These are phyloP conservation scores for Listronotus bonariensis DNA, from an alignment of 1,140 invertebrate genomes.

Conservation along the genomic window DNA sequence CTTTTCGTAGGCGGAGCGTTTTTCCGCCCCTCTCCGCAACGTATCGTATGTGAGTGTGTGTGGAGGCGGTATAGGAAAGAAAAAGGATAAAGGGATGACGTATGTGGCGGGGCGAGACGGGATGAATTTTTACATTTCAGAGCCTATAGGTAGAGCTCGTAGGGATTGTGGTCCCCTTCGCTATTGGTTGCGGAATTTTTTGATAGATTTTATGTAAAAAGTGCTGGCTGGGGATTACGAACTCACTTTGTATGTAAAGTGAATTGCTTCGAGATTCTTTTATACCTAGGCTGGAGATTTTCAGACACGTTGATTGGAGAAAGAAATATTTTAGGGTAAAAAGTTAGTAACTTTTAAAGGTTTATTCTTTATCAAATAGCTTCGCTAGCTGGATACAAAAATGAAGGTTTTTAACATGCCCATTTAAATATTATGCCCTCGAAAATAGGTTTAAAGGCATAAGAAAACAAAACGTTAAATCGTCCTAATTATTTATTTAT, in stretches of 20 bases:
- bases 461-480: no score
- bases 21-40: conserved; percentile 6
- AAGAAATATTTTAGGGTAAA: not conserved
- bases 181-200: conserved; percentile 30
- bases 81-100: conserved; percentile 26
- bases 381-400: no score
- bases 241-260: conserved; percentile 25
- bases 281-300: conserved; percentile 8
- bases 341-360: no score
- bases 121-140: conserved; percentile 15
- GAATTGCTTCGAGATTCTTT: conserved; percentile 15
- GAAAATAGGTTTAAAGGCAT: no score
- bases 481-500: no score
- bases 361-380: no score
- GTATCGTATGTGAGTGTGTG: conserved; percentile 24
- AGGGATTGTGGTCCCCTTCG: conserved; percentile 20
- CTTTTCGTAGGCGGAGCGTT: conserved; percentile 9
- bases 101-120: conserved; percentile 11
- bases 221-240: conserved; percentile 16
- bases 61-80: conserved; percentile 14
- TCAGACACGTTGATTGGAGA: conserved; percentile 7
- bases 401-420: no score
- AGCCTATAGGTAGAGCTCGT: conserved; percentile 22
- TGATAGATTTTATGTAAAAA: conserved; percentile 32
- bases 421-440: no score